phyloP scores from a whole-genome alignment of 2,797 vertebrate species.

The Leptoclinus maculatus region DNA sequence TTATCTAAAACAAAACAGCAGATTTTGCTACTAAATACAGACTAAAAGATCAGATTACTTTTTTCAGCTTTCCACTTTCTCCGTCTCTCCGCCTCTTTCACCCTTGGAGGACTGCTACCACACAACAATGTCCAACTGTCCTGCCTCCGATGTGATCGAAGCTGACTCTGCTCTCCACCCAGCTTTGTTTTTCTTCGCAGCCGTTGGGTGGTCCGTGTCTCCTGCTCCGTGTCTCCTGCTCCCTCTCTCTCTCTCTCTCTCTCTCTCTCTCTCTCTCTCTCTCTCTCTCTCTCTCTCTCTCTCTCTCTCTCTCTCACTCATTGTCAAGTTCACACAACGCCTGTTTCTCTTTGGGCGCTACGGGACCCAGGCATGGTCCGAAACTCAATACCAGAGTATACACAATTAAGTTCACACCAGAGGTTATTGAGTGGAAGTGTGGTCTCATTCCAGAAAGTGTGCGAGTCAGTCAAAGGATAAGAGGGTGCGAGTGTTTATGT shows the following conservation, averaged over 20 bases:
- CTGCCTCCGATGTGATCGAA: conserved; percentile 62
- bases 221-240: conserved; percentile 40
- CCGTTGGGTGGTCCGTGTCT: conserved; percentile 78
- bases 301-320: conserved; percentile 54
- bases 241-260: conserved; percentile 44
- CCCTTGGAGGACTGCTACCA: conserved; percentile 40
- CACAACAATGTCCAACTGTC: conserved; percentile 56
- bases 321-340: conserved; percentile 73
- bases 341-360: conserved; percentile 76
- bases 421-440: conserved; percentile 77
- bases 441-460: conserved; percentile 65
- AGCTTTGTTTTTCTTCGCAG: conserved; percentile 77
- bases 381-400: conserved; percentile 79
- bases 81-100: conserved; percentile 23
- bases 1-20: background rate
- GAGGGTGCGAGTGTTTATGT: conserved; percentile 56
- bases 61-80: conserved; percentile 5
- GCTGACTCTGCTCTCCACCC: conserved; percentile 66
- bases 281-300: conserved; percentile 37
- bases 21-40: background rate
- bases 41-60: background rate
- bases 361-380: conserved; percentile 51
- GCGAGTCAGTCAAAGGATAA: conserved; percentile 68
- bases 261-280: conserved; percentile 50
- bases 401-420: conserved; percentile 82